Conservation (phyloP, 2,113 vertebrate genomes). For the Siniperca knerii region DNA sequence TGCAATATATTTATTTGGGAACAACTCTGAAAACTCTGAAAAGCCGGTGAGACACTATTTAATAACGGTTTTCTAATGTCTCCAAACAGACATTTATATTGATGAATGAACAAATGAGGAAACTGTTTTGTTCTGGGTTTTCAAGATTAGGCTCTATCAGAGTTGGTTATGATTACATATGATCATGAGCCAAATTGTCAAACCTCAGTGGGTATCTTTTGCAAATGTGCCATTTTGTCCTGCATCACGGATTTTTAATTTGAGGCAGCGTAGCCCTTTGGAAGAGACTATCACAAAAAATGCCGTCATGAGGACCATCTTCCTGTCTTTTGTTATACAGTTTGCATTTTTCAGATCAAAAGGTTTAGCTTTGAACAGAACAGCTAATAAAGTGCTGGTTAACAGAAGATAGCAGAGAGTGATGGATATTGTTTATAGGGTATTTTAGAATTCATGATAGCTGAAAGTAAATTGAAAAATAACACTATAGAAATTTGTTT, state of each 20-base stretch:
- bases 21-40: background rate
- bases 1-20: background rate
- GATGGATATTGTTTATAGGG: background rate
- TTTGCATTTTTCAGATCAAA: slow-evolving; percentile 4
- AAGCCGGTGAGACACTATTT: background rate
- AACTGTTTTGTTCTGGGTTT: slow-evolving; percentile 30
- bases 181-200: slow-evolving; percentile 37
- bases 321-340: slow-evolving; percentile 10
- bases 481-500: background rate
- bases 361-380: slow-evolving; percentile 2
- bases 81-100: slow-evolving; percentile 23
- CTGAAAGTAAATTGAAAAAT: background rate
- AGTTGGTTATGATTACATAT: slow-evolving; percentile 45
- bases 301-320: background rate
- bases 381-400: background rate
- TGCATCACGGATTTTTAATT: slow-evolving; percentile 66
- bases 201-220: slow-evolving; percentile 51
- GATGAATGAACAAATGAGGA: slow-evolving; percentile 28
- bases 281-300: slow-evolving; percentile 12
- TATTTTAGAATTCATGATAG: background rate
- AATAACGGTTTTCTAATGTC: slow-evolving; percentile 17
- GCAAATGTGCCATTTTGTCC: slow-evolving; percentile 30
- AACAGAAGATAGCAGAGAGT: background rate
- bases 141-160: slow-evolving; percentile 11
- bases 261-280: slow-evolving; percentile 20